Evolutionary conservation across 2,113 vertebrate species (phyloP).

Genomic region (Zosterops pallidus): DNA sequence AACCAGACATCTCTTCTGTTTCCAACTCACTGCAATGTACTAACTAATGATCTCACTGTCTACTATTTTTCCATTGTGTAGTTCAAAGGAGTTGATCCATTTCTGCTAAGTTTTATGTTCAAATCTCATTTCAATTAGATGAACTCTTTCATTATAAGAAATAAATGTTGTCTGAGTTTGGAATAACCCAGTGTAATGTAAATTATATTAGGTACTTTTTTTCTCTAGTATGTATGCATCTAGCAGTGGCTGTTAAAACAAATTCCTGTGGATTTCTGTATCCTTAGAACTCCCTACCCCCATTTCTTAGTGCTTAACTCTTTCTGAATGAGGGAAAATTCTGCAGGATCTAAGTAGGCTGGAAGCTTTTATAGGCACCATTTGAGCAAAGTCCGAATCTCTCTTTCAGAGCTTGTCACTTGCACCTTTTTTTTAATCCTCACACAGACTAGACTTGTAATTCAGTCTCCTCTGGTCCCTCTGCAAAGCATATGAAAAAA

Average conservation of each 20-base stretch:
- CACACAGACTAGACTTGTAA: neutral
- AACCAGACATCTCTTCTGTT: slow-evolving; percentile 58
- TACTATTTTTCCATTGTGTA: slow-evolving; percentile 66
- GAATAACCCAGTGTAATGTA: slow-evolving; percentile 37
- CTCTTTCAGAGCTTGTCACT: slow-evolving; percentile 21
- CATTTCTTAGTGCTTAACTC: neutral
- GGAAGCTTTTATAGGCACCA: neutral
- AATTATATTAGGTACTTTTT: slow-evolving; percentile 34
- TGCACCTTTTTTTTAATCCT: neutral
- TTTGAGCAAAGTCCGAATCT: neutral
- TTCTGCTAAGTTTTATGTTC: slow-evolving; percentile 59
- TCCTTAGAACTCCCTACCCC: neutral
- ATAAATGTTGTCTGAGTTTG: slow-evolving; percentile 41
- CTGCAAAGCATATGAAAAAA: neutral
- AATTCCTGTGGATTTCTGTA: slow-evolving; percentile 33
- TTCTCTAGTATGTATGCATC: neutral
- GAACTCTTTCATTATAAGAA: slow-evolving; percentile 22
- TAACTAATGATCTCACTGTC: slow-evolving; percentile 64
- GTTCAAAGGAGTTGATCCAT: slow-evolving; percentile 58
- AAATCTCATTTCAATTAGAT: slow-evolving; percentile 59
- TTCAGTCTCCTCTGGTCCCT: neutral
- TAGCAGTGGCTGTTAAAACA: slow-evolving; percentile 36
- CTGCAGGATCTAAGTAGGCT: neutral
- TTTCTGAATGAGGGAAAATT: neutral
- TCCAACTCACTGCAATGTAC: slow-evolving; percentile 37